phyloP scores from a whole-genome alignment of 2,797 vertebrate genomes.

The Aselliscus stoliczkanus region DNA sequence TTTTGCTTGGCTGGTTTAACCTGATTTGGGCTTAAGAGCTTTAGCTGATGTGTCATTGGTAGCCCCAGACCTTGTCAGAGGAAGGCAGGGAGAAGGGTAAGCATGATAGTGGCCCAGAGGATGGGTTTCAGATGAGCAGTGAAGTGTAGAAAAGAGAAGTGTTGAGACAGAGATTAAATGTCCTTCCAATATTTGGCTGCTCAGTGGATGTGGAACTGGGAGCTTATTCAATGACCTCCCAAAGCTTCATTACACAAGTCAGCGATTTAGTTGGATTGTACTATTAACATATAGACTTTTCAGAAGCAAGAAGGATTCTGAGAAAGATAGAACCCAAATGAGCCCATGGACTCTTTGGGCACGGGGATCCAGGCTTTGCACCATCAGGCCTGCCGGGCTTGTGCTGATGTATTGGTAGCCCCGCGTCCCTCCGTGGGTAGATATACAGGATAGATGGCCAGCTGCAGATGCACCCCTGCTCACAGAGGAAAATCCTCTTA shows the following conservation, averaged over 20 bases:
- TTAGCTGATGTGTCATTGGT: neutral
- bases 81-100: neutral
- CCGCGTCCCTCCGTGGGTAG: neutral
- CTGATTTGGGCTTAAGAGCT: neutral
- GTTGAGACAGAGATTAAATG: neutral
- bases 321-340: neutral
- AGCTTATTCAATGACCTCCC: neutral
- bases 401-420: neutral
- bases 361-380: neutral
- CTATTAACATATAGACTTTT: neutral
- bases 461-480: neutral
- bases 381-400: neutral
- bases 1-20: neutral
- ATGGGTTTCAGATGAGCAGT: neutral
- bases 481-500: neutral
- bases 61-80: neutral
- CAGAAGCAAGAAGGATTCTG: neutral
- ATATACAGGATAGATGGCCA: neutral
- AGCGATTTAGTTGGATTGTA: neutral
- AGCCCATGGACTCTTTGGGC: neutral
- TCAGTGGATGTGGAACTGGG: neutral
- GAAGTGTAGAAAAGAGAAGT: neutral
- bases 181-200: neutral
- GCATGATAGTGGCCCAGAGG: neutral
- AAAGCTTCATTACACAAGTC: neutral